Conservation (phyloP, 2,797 vertebrate genomes). For the Galago senegalensis region DNA sequence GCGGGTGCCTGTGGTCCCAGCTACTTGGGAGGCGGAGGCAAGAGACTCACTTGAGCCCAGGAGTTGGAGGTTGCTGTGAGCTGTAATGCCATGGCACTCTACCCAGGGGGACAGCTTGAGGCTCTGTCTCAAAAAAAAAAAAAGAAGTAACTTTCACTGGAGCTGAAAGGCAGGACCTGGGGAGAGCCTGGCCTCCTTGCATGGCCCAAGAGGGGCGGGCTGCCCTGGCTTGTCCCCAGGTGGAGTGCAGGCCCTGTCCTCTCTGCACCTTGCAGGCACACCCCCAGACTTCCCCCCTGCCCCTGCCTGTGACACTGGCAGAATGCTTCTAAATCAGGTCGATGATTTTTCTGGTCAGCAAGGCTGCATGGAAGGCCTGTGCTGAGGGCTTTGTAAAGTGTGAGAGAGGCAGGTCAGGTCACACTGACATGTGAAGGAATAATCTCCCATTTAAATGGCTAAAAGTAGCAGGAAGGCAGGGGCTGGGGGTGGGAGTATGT, state of each 20-base stretch:
- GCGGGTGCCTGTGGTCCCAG: too few relatives aligned
- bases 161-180: background rate
- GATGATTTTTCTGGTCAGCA: background rate
- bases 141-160: background rate
- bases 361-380: background rate
- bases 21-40: too few relatives aligned
- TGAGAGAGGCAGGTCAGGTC: constrained; percentile 40
- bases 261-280: background rate
- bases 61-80: too few relatives aligned
- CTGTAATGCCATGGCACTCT: too few relatives aligned
- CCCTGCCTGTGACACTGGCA: background rate
- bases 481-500: rapidly evolving
- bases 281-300: background rate
- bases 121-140: too few relatives aligned
- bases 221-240: background rate
- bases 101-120: too few relatives aligned
- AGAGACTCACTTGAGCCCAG: too few relatives aligned
- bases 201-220: too few relatives aligned
- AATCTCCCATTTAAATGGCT: background rate
- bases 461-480: background rate
- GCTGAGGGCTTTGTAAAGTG: constrained; percentile 2
- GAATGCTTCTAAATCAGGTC: background rate
- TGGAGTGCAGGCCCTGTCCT: background rate
- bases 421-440: background rate
- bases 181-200: background rate